Evolutionary conservation across 2,797 vertebrate species (phyloP), one percentile per base, ranked within the genome.

Genomic region (Steatocranus sp.): DNA sequence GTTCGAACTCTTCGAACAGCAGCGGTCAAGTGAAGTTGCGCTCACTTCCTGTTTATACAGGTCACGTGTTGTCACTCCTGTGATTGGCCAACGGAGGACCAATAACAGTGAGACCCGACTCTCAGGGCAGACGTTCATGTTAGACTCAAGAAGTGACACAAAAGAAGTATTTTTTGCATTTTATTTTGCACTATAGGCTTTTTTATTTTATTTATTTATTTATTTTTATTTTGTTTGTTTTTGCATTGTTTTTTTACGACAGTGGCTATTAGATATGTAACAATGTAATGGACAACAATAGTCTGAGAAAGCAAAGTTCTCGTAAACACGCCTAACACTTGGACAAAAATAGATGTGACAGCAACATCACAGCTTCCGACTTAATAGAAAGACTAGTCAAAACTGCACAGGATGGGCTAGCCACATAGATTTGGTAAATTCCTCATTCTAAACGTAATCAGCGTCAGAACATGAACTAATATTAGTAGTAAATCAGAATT

Each of bases 11-110:
- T 11, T n/a, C 34, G 10, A 61, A 18, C 25, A 8, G 38, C 7
- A n/a, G 7, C 41, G 2, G 36, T 6, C 5, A 15, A 14, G 12
- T 5, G 4, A 23, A 38, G 11, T 3, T 5, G 5, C 3, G 1
- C 7, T 74, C 38, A 90, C 89, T 96, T 95, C 95, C 95, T 94
- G 92, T 94, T 94, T 92, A 86, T 77, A 38, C 41, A 2, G 18
- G 36, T 82, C 56, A 91, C 83, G 36, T 79, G 3, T 5, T 2
- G 1, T 5, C 61, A 2, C 6, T 9, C 32, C 34, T 73, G 32
- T 90, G 92, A 96, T 95, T 96, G 95, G 95, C 54, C 58, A 32
- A 48, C 2, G 25, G 58, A 10, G 4, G 63, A 58, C 92, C 88
- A 92, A 93, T 93, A 6, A 66, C 2, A 76, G 17, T 1, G 27